Conservation (phyloP, 1,140 invertebrate genomes). For the Plectrocnemia conspersa region DNA sequence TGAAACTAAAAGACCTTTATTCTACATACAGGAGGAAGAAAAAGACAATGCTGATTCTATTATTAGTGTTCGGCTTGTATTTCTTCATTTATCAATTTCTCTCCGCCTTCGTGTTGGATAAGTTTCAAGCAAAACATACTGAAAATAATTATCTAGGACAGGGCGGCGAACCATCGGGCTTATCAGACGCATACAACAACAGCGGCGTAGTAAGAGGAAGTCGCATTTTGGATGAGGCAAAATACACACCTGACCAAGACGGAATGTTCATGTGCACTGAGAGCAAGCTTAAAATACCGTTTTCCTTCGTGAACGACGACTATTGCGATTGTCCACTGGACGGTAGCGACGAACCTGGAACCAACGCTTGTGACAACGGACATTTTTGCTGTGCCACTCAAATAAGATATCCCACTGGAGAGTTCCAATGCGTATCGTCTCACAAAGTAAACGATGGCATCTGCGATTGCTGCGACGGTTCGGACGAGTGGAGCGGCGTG, state of each 20-base stretch:
- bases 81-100: constrained; percentile 30
- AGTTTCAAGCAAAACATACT: constrained; percentile 13
- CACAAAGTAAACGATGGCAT: constrained; percentile 86
- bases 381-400: constrained; percentile 72
- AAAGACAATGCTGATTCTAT: background rate
- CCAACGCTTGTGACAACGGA: constrained; percentile 79
- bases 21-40: background rate
- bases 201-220: constrained; percentile 43
- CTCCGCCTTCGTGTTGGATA: constrained; percentile 20
- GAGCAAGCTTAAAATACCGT: constrained; percentile 78
- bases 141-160: background rate
- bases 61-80: constrained; percentile 12
- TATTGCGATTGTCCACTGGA: constrained; percentile 86
- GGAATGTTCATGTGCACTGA: constrained; percentile 87
- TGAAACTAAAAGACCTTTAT: no score
- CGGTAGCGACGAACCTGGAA: constrained; percentile 87
- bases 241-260: constrained; percentile 59
- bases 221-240: constrained; percentile 37
- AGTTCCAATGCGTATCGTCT: constrained; percentile 47
- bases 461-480: constrained; percentile 87
- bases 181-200: constrained; percentile 36
- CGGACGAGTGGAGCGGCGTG: constrained; percentile 61
- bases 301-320: constrained; percentile 85
- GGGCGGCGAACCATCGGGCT: background rate
- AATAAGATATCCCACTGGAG: constrained; percentile 41